Conservation (phyloP, 2,113 vertebrate genomes). For the Typhlomys cinereus region DNA sequence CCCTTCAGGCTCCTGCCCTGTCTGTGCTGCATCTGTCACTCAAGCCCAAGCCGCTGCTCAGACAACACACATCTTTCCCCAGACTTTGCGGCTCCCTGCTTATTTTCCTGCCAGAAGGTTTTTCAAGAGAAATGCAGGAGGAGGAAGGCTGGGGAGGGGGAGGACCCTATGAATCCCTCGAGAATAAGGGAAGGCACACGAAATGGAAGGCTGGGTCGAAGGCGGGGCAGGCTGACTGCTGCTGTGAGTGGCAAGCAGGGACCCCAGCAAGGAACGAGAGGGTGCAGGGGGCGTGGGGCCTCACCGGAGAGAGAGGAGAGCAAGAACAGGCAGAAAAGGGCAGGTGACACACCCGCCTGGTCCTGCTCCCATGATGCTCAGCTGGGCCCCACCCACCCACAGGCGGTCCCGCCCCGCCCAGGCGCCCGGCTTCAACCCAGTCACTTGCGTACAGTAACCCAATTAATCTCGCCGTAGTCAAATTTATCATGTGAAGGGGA, state of each 20-base stretch:
- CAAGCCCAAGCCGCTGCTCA: not conserved
- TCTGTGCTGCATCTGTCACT: conserved; percentile 14
- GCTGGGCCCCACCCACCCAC: conserved; percentile 10
- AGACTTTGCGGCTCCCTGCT: conserved; percentile 59
- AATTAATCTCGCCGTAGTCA: conserved; percentile 83
- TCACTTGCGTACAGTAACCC: conserved; percentile 75
- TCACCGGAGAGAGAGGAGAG: not conserved
- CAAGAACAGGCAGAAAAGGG: not conserved
- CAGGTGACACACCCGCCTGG: not conserved
- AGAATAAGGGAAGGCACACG: conserved; percentile 56
- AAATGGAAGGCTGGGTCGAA: not conserved
- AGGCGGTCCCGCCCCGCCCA: conserved; percentile 52
- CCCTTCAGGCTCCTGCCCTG: conserved; percentile 60
- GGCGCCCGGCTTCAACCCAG: conserved; percentile 51
- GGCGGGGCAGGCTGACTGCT: not conserved
- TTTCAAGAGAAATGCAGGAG: conserved; percentile 56
- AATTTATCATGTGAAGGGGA: conserved; percentile 85
- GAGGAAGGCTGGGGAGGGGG: not conserved
- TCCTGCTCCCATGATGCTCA: not conserved
- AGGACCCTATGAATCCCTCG: conserved; percentile 55
- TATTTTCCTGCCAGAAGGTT: conserved; percentile 68
- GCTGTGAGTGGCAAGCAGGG: not conserved
- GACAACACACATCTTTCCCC: not conserved
- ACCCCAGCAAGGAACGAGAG: not conserved
- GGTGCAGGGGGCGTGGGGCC: not conserved